Conservation (phyloP, 2,888 invertebrate species). For the Patella pellucida region DNA sequence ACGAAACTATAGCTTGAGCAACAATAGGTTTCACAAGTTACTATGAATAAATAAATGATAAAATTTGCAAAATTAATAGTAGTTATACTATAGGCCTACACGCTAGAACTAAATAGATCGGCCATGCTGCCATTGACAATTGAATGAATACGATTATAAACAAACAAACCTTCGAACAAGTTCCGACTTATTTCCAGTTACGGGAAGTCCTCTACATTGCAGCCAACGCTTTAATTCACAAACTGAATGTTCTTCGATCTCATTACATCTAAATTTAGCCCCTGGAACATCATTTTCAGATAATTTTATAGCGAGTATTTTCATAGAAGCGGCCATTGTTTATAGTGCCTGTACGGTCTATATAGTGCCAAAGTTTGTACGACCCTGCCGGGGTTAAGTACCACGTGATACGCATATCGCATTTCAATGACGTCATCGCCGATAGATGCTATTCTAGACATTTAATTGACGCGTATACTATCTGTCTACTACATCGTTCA, state of each 20-base stretch:
- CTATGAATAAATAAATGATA: too few species aligned
- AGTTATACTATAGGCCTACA: too few species aligned
- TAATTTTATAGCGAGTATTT: constrained; percentile 9
- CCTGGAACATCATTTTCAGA: constrained; percentile 27
- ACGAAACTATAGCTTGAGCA: too few species aligned
- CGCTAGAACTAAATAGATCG: background rate
- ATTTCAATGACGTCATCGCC: background rate
- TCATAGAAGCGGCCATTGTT: background rate
- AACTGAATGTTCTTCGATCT: constrained; percentile 21
- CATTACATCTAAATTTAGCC: constrained; percentile 22
- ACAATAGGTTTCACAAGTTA: too few species aligned
- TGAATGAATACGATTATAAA: background rate
- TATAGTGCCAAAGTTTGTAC: background rate
- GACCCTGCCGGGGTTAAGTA: background rate
- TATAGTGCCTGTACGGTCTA: too few species aligned
- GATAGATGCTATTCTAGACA: too few species aligned
- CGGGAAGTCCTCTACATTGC: constrained; percentile 18
- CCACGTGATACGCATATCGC: background rate
- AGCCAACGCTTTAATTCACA: constrained; percentile 26
- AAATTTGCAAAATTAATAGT: background rate
- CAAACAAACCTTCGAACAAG: background rate
- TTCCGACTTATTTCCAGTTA: background rate
- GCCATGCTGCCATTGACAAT: too few species aligned
- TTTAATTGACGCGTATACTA: too few species aligned
- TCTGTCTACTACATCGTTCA: too few species aligned